A percentile compares a stretch with the other conserved stretches of the same genome.
phyloP scores from a whole-genome alignment of 2,797 vertebrate species.

The Coregonus suidteri region DNA sequence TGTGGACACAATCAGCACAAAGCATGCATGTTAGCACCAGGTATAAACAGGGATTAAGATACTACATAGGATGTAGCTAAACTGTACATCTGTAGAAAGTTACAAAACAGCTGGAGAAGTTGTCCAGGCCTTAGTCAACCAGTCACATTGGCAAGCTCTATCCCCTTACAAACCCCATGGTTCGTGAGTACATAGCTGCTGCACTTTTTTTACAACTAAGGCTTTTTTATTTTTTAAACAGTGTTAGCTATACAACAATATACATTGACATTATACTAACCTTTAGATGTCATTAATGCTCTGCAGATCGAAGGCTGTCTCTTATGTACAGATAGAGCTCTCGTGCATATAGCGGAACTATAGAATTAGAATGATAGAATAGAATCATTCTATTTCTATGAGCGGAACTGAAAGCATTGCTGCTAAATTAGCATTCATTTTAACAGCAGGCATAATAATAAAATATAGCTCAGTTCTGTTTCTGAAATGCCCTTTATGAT shows the following conservation, averaged over 20 bases:
- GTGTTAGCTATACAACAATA: conserved; percentile 81
- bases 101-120: neutral
- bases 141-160: conserved; percentile 62
- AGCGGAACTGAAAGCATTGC: conserved; percentile 53
- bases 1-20: too few relatives aligned
- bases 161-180: conserved; percentile 75
- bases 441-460: conserved; percentile 61
- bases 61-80: neutral
- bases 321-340: conserved; percentile 71
- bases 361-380: neutral
- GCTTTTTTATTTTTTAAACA: conserved; percentile 70
- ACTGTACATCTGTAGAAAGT: neutral
- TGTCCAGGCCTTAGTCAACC: neutral
- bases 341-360: conserved; percentile 61
- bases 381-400: neutral
- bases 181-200: conserved; percentile 77
- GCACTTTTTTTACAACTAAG: conserved; percentile 74
- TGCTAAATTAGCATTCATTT: conserved; percentile 56
- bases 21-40: too few relatives aligned
- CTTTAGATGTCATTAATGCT: conserved; percentile 59
- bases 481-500: conserved; percentile 63
- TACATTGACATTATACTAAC: conserved; percentile 70
- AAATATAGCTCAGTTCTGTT: conserved; percentile 65
- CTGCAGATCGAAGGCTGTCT: conserved; percentile 60
- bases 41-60: neutral